Percentiles rank a stretch among this genome's conserved stretches.
Evolutionary conservation across 2,888 invertebrate genomes (phyloP).

Genomic region (Ochlodes sylvanus): DNA sequence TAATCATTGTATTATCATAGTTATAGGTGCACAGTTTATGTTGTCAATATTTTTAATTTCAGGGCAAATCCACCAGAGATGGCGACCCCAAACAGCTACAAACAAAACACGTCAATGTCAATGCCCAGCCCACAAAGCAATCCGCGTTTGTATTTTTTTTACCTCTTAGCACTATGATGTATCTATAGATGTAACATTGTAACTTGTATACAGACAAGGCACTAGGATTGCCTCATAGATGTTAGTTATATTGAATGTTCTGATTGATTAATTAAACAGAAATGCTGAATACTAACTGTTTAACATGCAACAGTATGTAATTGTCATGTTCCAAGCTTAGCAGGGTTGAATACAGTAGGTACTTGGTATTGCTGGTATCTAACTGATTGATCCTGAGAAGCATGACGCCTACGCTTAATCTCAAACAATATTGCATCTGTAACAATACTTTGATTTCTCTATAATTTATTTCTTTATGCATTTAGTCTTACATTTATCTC

Average conservation of each 20-base stretch:
- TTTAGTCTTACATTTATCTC: slow-evolving; percentile 88
- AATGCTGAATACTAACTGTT: slow-evolving; percentile 75
- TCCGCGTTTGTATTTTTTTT: slow-evolving; percentile 88
- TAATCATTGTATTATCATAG: too few species aligned
- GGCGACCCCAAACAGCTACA: slow-evolving; percentile 93
- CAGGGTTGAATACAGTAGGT: slow-evolving; percentile 59
- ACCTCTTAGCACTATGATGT: slow-evolving; percentile 46
- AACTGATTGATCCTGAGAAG: slow-evolving; percentile 67
- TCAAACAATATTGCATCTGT: slow-evolving; percentile 61
- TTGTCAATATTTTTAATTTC: slow-evolving; percentile 43
- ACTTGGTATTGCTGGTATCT: slow-evolving; percentile 74
- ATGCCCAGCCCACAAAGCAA: slow-evolving; percentile 89
- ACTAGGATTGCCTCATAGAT: slow-evolving; percentile 44
- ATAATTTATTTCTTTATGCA: slow-evolving; percentile 65
- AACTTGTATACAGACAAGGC: slow-evolving; percentile 39
- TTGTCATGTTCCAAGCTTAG: slow-evolving; percentile 71
- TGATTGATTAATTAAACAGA: slow-evolving; percentile 38
- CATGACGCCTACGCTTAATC: slow-evolving; percentile 75
- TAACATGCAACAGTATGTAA: slow-evolving; percentile 60
- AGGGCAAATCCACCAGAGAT: slow-evolving; percentile 72
- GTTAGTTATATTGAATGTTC: slow-evolving; percentile 38
- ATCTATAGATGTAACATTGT: slow-evolving; percentile 34
- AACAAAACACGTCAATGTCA: slow-evolving; percentile 91
- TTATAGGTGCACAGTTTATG: not conserved
- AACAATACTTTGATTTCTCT: slow-evolving; percentile 61